Evolutionary conservation across 2,113 vertebrate genomes (phyloP), one percentile per base, ranked within the genome.

Genomic region (Paratilapia polleni): DNA sequence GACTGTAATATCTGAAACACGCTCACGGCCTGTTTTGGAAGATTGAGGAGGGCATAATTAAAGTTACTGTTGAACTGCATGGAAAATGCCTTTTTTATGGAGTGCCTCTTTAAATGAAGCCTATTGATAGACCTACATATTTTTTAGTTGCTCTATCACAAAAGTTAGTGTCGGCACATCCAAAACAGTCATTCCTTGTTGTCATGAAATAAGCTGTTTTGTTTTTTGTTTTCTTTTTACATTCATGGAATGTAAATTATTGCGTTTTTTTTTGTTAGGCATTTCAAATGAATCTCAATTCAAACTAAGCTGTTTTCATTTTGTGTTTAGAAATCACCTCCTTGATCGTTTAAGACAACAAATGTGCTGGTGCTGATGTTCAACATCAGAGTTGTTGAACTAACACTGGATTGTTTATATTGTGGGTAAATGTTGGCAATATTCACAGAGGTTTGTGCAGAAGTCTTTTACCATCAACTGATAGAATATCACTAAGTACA

Each of bases 281-380:
- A 31, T 57, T 77, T 77, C 17, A 19, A 22, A 73, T 52, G 11
- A 26, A 19, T 77, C 77, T 54, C 56, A 14, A 31, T 77, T 61
- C 58, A 77, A 85, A 54, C 28, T 47, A 17, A 60, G 22, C 34
- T 52, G 12, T 58, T 9, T n/a, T n/a, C n/a, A 19, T 36, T 81
- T 77, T 62, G 54, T 38, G 59, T 76, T 78, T 70, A 76, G 2
- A 84, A 70, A 79, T 77, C n/a, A 59, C 17, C 43, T 77, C 12
- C 62, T 66, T 66, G 20, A 49, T 77, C 7, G 17, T 59, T 41
- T 20, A 22, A 24, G 62, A 58, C 31, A 62, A 20, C 5, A 56
- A 79, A 86, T 76, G 26, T 38, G 15, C 64, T n/a, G 52, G 12
- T 49, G 14, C 54, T 41, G 31, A 60, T 31, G 28, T 83, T 61